Conservation (phyloP, 2,113 vertebrate species). For the Oxygymnocypris stewartii region DNA sequence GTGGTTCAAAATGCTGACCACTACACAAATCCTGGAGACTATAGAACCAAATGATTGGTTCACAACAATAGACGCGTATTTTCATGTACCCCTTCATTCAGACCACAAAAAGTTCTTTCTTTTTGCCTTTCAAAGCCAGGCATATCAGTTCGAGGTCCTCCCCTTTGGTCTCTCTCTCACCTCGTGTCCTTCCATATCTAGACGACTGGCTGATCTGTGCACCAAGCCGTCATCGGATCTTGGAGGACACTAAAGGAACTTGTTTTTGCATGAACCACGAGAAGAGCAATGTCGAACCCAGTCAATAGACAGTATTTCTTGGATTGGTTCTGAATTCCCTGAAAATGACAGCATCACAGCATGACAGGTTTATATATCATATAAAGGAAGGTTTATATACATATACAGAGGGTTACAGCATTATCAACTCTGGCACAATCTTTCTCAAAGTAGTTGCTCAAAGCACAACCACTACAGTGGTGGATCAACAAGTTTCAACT, state of each 20-base stretch:
- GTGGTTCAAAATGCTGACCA: neutral
- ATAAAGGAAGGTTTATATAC: too few relatives aligned
- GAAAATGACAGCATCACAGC: neutral
- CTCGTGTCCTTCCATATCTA: too few relatives aligned
- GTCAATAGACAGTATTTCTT: too few relatives aligned
- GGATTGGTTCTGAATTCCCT: neutral
- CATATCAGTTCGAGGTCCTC: neutral
- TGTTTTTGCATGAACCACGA: too few relatives aligned
- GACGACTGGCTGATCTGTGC: neutral
- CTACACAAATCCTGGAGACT: neutral
- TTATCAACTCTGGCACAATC: neutral
- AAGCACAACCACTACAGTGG: neutral
- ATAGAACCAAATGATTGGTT: conserved; percentile 1
- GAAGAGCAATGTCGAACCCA: too few relatives aligned
- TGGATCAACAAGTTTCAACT: neutral
- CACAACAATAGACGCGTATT: neutral
- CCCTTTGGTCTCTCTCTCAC: neutral
- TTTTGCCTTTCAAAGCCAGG: neutral
- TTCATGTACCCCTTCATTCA: neutral
- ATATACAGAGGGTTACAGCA: neutral
- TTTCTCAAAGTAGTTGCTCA: neutral
- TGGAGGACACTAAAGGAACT: too few relatives aligned
- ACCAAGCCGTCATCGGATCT: too few relatives aligned
- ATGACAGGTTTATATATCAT: too few relatives aligned
- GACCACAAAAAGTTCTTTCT: neutral